These are phyloP conservation scores for Silvanus unidentatus DNA, from an alignment of 2,888 invertebrate genomes.

Conservation along the genomic window DNA sequence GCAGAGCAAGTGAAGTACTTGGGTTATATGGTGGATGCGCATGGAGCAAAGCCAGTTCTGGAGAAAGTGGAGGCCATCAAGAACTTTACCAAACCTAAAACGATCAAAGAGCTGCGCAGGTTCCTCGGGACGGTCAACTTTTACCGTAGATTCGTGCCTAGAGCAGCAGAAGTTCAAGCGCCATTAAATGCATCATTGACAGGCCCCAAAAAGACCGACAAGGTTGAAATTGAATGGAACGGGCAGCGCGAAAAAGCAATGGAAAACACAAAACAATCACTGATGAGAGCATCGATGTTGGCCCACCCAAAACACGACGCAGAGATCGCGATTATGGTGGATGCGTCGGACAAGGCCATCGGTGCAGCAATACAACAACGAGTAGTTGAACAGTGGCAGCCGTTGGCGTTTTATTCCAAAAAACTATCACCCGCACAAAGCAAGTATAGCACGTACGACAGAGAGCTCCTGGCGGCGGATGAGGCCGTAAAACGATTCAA, in stretches of 20 bases:
- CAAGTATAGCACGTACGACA: too few species aligned
- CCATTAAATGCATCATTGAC: not conserved
- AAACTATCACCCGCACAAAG: too few species aligned
- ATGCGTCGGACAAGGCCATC: constrained; percentile 33
- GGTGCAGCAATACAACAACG: constrained; percentile 13
- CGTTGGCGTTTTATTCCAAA: too few species aligned
- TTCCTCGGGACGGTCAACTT: constrained; percentile 20
- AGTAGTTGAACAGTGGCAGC: too few species aligned
- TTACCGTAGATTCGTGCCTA: constrained; percentile 15
- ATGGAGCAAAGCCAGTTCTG: constrained; percentile 32
- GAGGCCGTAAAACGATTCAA: not conserved
- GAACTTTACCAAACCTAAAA: constrained; percentile 19
- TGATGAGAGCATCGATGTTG: constrained; percentile 1
- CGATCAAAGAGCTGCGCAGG: constrained; percentile 9
- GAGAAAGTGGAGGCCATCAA: constrained; percentile 31
- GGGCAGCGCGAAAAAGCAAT: too few species aligned
- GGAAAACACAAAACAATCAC: too few species aligned
- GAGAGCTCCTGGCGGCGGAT: too few species aligned
- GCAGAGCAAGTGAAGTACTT: constrained; percentile 23
- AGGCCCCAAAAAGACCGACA: too few species aligned
- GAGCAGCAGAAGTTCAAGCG: constrained; percentile 11
- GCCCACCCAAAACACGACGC: constrained; percentile 18
- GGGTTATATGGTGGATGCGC: constrained; percentile 20
- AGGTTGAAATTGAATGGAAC: too few species aligned
- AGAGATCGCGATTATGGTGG: constrained; percentile 28